These are phyloP conservation scores for Altica lythri DNA, from an alignment of 2,888 invertebrate genomes.

Conservation along the genomic window DNA sequence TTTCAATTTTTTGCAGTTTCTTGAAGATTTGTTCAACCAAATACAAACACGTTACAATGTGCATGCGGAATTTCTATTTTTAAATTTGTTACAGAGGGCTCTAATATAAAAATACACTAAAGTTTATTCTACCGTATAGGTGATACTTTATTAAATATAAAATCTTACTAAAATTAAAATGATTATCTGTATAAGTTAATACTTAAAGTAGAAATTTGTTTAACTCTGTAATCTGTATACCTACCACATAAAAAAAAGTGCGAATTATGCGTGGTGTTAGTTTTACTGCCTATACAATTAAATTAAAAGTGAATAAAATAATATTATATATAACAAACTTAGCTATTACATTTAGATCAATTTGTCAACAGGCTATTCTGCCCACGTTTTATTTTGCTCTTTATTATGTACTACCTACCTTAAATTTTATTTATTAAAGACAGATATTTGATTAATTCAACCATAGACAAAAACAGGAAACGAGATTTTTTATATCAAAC, in stretches of 20 bases:
- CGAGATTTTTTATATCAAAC: conserved; percentile 1
- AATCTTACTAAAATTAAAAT: background rate
- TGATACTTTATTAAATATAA: background rate
- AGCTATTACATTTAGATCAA: conserved; percentile 26
- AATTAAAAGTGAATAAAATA: conserved; percentile 31
- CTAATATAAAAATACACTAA: no score
- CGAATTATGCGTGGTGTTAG: conserved; percentile 29
- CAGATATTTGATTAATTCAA: conserved; percentile 13
- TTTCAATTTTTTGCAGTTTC: no score
- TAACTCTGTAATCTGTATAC: background rate
- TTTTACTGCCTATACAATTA: conserved; percentile 28
- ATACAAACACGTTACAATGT: no score
- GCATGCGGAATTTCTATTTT: conserved; percentile 22
- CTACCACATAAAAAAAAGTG: conserved; percentile 10
- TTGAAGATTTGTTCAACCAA: no score
- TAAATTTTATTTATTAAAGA: conserved; percentile 29
- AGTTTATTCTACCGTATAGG: no score
- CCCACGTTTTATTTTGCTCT: conserved; percentile 23
- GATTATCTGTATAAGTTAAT: background rate
- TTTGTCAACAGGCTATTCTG: conserved; percentile 26
- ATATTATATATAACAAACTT: conserved; percentile 20
- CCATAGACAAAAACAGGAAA: conserved; percentile 19
- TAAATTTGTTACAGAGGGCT: conserved; percentile 17
- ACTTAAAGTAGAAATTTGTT: background rate
- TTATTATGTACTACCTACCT: conserved; percentile 29